Conservation (phyloP, 2,888 invertebrate genomes). For the Andrena fulva region DNA sequence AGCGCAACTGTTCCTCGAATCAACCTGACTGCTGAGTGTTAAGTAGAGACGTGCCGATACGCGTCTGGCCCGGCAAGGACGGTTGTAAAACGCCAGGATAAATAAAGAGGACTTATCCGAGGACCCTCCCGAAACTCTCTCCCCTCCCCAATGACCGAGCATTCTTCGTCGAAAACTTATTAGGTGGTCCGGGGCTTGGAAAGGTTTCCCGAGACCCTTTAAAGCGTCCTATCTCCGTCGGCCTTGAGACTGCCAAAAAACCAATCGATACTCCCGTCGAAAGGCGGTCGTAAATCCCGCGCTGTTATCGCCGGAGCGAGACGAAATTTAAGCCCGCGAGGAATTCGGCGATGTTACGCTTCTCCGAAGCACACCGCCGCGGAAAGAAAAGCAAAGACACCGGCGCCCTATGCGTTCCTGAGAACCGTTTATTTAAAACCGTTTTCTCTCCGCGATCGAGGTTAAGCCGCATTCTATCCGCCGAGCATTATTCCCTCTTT, state of each 20-base stretch:
- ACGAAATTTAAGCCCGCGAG: constrained; percentile 20
- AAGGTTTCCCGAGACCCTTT: constrained; percentile 38
- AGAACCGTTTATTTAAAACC: constrained; percentile 17
- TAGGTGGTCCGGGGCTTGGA: constrained; percentile 12
- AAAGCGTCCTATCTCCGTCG: constrained; percentile 23
- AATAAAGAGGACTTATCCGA: background rate
- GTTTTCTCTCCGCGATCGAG: background rate
- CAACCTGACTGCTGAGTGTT: too few relatives aligned
- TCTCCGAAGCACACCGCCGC: constrained; percentile 4
- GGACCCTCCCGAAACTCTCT: background rate
- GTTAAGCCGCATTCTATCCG: background rate
- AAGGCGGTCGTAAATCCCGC: constrained; percentile 46
- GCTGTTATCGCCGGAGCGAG: constrained; percentile 28
- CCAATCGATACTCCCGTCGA: constrained; percentile 47
- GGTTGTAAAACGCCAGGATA: background rate
- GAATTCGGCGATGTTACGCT: constrained; percentile 10
- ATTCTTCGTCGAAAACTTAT: constrained; percentile 44
- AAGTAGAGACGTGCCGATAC: too few relatives aligned
- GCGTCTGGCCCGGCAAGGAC: background rate
- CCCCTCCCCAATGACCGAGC: background rate
- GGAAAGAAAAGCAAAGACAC: constrained; percentile 1
- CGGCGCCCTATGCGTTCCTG: background rate
- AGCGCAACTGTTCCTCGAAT: background rate
- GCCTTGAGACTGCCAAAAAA: constrained; percentile 46
- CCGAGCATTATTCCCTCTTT: background rate